phyloP scores from a whole-genome alignment of 2,888 invertebrate genomes.

The Bellardia bayeri region DNA sequence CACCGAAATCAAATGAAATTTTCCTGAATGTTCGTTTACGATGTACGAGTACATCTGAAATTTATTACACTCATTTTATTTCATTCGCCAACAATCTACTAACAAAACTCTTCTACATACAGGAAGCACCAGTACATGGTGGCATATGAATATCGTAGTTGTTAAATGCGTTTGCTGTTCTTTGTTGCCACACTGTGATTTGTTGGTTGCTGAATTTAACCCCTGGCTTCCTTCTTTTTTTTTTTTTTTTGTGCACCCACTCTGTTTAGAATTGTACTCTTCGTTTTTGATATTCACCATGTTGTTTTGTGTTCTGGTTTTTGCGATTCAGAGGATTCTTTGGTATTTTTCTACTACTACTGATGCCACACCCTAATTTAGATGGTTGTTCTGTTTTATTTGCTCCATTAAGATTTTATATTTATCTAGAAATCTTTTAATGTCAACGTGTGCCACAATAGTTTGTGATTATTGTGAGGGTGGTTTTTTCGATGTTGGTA shows the following conservation, averaged over 20 bases:
- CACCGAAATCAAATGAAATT: conserved; percentile 20
- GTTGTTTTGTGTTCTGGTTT: conserved; percentile 19
- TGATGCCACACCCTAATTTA: conserved; percentile 71
- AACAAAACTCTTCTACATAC: neutral
- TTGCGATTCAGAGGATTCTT: conserved; percentile 46
- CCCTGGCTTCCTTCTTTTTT: neutral
- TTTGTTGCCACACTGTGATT: conserved; percentile 52
- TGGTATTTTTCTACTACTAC: neutral
- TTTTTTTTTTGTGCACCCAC: conserved; percentile 41
- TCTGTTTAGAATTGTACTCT: neutral
- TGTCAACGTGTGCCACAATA: conserved; percentile 10
- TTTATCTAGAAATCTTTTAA: conserved; percentile 49
- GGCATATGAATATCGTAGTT: conserved; percentile 42
- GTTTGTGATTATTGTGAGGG: conserved; percentile 37
- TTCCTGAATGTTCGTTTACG: conserved; percentile 51
- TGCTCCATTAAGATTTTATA: conserved; percentile 63
- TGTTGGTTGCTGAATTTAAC: conserved; percentile 52
- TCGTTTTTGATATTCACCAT: conserved; percentile 51
- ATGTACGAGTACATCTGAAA: conserved; percentile 63
- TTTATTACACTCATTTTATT: conserved; percentile 64
- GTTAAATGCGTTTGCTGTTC: conserved; percentile 48
- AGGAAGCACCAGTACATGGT: conserved; percentile 43
- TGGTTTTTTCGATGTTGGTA: neutral
- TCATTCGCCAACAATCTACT: conserved; percentile 14
- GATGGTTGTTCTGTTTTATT: conserved; percentile 58